Evolutionary conservation across 2,797 vertebrate species (phyloP), one percentile per base, ranked within the genome.

Genomic region (Neoniphon sammara): DNA sequence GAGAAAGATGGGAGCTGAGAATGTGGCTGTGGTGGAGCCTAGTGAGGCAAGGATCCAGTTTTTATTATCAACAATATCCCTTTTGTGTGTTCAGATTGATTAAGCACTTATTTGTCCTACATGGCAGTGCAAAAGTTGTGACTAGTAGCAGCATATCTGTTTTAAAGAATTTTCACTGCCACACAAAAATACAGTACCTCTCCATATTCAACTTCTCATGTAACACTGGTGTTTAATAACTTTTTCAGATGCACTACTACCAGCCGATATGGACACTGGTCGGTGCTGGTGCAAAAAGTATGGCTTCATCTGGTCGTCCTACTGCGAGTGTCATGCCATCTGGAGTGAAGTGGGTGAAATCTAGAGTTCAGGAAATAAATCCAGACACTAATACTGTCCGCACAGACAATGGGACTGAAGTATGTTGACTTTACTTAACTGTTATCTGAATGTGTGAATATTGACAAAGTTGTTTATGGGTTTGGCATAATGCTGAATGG

Each of bases 221-320:
- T 23, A 15, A 30, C 34, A 6, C 4, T 49, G 10, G 2, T 60
- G 7, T 44, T 58, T n/a, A 49, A 34, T 23, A 53, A 14, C 21
- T 34, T 68, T 23, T 50, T 78, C 87, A 99, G 98, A 95, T 92
- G 83, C 98, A 99, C 83, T 99, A 97, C 85, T 99, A 99, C 85
- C 98, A 99, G 90, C 98, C 98, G 0, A 89, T 99, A 57, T 99
- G 98, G 98, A 99, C 98, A 0, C 88, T 99, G 61, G 98, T 98
- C 57, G 98, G 98, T 0, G 98, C 96, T 14, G 98, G 98, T 11
- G 96, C 96, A 42, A 99, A 99, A 88, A 91, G 73, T 5, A 2
- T 97, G 12, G 85, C 83, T 5, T 83, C 87, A 0, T 98, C 97
- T 0, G 94, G 90, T 0, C 95, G 96, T 0, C 50, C 95, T 12